Base-by-base conservation (phyloP, 2,113 vertebrate species). In the Himantopus leucocephalus region DNA sequence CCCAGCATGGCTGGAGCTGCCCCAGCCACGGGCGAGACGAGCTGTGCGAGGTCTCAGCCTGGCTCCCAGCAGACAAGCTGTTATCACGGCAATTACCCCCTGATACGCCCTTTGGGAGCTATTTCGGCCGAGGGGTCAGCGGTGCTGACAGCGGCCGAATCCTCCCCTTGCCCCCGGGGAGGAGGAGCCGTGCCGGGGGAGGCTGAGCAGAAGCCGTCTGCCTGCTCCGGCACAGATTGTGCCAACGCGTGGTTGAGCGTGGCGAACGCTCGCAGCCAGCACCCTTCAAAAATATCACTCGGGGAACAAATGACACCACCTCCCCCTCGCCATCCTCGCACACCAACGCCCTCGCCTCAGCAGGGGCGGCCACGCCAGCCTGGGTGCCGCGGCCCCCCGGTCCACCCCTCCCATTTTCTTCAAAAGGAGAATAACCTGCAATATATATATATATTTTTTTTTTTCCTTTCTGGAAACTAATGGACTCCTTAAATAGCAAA, bases 401-500 rank as follows among this genome's bases (percentile, higher is more conserved):
- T 9, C 52, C 24, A 9, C 84, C 26, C 63, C 56, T 24, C 90
- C 75, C 80, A 56, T 97, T 96, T 96, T 85, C 95, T 97, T 97
- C 95, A 67, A 64, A 97, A 97, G 92, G 96, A 98, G 98, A 98
- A 98, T 98, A 98, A 98, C 98, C 97, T 98, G 97, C 94, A 96
- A 97, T 97, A 82, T 96, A 86, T 96, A 90, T 91, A 92, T 94
- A 71, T 92, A 19, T 67, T 93, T 94, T 90, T 88, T 94, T 92
- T 94, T 95, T 96, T 88, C 95, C 92, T 98, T 98, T 97, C 97
- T 97, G 97, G 97, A 98, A 98, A 98, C 98, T 98, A 98, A 98
- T 98, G 98, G 98, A 98, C 98, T 98, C 98, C 97, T 98, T 98
- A 98, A 98, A 98, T 98, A 98, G 98, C 97, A 98, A 97, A 98